Conservation (phyloP, 1,140 invertebrate genomes). For the Ceratosolen fusciceps region DNA sequence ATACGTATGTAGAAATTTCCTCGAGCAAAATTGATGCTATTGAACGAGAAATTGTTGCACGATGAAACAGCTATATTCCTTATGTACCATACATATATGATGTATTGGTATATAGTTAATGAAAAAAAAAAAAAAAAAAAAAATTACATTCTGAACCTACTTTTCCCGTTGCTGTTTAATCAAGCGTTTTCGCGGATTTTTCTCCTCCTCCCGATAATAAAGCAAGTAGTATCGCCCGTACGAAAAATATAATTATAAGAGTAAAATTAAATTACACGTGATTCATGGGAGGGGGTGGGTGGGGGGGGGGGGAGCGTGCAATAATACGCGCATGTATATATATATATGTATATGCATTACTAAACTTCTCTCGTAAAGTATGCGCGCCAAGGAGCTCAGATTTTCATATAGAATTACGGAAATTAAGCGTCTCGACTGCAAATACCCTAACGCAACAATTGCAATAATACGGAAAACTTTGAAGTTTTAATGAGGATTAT, state of each 20-base stretch:
- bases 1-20: background rate
- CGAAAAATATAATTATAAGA: background rate
- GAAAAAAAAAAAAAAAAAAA: background rate
- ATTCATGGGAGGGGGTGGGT: background rate
- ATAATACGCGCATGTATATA: too few relatives aligned
- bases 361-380: background rate
- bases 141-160: background rate
- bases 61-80: background rate
- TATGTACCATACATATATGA: background rate
- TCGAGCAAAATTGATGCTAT: background rate
- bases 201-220: too few relatives aligned
- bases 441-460: background rate
- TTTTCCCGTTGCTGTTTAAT: background rate
- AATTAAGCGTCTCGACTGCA: background rate
- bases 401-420: background rate
- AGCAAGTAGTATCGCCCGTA: background rate
- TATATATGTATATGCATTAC: background rate
- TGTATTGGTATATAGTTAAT: background rate
- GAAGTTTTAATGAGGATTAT: conserved; percentile 1
- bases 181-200: background rate
- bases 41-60: background rate
- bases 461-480: background rate
- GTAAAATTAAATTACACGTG: background rate
- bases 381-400: background rate
- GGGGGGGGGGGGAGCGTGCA: too few relatives aligned